Base-by-base conservation (phyloP, 2,113 vertebrate genomes). In the Tretioscincus oriximinensis region DNA sequence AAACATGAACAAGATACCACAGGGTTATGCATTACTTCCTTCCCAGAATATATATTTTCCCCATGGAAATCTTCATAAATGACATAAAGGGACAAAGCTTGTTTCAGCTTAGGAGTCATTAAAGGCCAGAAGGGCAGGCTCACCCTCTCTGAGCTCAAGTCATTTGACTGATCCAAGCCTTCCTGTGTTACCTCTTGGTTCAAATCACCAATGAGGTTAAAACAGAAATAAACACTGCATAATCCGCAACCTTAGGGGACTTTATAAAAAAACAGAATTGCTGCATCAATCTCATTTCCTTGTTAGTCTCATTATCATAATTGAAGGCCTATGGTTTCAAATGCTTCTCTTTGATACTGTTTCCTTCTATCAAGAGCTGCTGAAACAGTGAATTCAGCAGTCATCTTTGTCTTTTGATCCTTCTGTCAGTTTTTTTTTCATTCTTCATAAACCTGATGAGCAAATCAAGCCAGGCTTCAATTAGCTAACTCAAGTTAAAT, bases 201-300 rank as follows among this genome's bases (percentile, higher is more conserved):
- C 28, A 92, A 94, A 94, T 93, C 90, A 93, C 93, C 92, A 92
- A 92, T 92, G 92, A 91, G 92, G 93, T 93, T 95, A 95, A 95
- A 95, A 93, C 92, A 94, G 93, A 93, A 93, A 88, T 91, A 89
- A 26, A 89, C 81, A 0, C 94, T 89, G 92, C 89, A 94, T 94
- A 95, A 95, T 95, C 92, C 94, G 89, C 94, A 94, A 93, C 94
- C 94, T 92, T 93, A 26, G 93, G 94, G 93, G 93, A 94, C 85
- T 88, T 91, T 85, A 90, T n/a, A 93, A 86, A 92, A 20, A 10
- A 24, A 58, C 45, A 93, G 93, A 92, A 92, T 89, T 91, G 91
- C 94, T 93, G 90, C 92, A 90, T 95, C 93, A 92, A 93, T 95
- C 92, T 93, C 93, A 90, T 95, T 94, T 94, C 92, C 94, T 93